Evolutionary conservation across 2,888 invertebrate genomes (phyloP).

Genomic region (Megaustenia siamemsis): DNA sequence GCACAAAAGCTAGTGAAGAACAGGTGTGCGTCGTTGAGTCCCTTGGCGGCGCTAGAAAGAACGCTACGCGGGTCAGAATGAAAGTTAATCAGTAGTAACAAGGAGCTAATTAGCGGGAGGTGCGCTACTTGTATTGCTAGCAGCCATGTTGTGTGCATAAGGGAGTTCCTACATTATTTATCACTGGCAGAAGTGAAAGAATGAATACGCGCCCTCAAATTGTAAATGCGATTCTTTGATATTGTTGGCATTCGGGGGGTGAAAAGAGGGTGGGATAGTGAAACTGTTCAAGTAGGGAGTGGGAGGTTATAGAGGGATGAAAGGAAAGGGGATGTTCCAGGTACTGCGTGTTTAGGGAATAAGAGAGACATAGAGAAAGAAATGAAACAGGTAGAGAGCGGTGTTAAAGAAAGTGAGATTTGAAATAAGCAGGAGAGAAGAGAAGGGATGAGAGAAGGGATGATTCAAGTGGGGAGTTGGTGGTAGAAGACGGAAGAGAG

Average conservation of each 20-base stretch:
- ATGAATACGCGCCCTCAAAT: background rate
- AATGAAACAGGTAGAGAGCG: background rate
- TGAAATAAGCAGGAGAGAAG: no score
- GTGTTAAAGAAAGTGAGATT: background rate
- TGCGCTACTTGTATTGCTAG: background rate
- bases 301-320: no score
- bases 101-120: constrained; percentile 36
- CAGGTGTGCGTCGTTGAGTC: constrained; percentile 38
- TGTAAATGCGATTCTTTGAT: background rate
- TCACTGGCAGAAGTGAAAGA: background rate
- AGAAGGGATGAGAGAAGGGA: no score
- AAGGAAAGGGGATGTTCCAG: no score
- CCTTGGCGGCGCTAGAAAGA: constrained; percentile 8
- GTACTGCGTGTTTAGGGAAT: no score
- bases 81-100: constrained; percentile 44
- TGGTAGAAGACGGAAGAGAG: no score
- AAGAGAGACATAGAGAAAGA: no score
- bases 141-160: constrained; percentile 10
- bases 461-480: no score
- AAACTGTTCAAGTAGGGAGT: no score
- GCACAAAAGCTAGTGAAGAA: constrained; percentile 16
- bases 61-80: constrained; percentile 3
- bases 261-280: no score
- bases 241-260: no score
- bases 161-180: constrained; percentile 42